Evolutionary conservation across 2,888 invertebrate species (phyloP).

Genomic region (Nymphalis urticae): DNA sequence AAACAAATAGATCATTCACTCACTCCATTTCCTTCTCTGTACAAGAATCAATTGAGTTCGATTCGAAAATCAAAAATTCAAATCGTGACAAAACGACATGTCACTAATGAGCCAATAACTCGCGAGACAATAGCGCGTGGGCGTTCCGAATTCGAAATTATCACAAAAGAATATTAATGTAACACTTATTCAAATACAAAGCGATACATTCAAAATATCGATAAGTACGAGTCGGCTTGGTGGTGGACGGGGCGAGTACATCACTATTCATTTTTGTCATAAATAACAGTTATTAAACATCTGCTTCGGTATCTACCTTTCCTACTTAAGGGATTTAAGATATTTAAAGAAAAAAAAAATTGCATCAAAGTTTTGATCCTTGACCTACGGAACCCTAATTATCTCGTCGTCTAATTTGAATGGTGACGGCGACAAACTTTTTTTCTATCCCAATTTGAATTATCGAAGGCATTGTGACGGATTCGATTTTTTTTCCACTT

Average conservation of each 20-base stretch:
- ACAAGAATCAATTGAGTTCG: conserved; percentile 50
- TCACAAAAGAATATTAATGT: conserved; percentile 81
- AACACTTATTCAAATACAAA: conserved; percentile 79
- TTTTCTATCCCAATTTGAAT: conserved; percentile 53
- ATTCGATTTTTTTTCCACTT: conserved; percentile 53
- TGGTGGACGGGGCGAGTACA: not conserved
- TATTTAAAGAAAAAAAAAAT: not conserved
- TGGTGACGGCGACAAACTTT: conserved; percentile 68
- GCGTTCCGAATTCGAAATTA: conserved; percentile 77
- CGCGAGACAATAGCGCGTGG: conserved; percentile 77
- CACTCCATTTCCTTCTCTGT: conserved; percentile 53
- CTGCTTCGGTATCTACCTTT: too few species aligned
- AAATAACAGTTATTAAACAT: not conserved
- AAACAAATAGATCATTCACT: conserved; percentile 44
- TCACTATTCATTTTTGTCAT: not conserved
- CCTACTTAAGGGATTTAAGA: not conserved
- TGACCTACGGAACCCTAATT: conserved; percentile 49
- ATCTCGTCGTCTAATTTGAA: conserved; percentile 73
- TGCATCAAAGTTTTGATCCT: not conserved
- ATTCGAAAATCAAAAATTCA: conserved; percentile 78
- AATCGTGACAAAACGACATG: conserved; percentile 71
- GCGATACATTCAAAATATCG: conserved; percentile 41
- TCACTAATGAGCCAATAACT: conserved; percentile 81
- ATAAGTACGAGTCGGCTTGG: conserved; percentile 30
- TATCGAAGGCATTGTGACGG: conserved; percentile 57